phyloP scores from a whole-genome alignment of 2,888 invertebrate genomes.

The Chrysolina americana region DNA sequence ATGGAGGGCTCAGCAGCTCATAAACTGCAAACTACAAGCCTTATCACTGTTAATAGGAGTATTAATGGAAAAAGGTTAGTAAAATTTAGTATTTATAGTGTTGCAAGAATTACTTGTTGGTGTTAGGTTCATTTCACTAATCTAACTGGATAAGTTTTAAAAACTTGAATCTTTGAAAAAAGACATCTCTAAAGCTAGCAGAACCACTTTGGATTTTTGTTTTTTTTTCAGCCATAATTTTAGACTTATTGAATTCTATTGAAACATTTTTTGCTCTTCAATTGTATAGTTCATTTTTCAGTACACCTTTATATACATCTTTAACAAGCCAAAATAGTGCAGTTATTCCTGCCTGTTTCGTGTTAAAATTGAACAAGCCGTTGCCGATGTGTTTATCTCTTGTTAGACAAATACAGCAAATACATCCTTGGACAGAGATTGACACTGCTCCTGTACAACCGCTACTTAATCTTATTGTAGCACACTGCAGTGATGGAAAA shows the following conservation, averaged over 20 bases:
- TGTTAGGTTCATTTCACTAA: too few relatives aligned
- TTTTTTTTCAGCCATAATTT: too few relatives aligned
- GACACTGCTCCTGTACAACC: conserved; percentile 71
- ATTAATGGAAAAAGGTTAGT: conserved; percentile 82
- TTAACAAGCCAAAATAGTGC: conserved; percentile 89
- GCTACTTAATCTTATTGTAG: conserved; percentile 84
- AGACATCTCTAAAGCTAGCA: too few relatives aligned
- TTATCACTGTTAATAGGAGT: conserved; percentile 80
- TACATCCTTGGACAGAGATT: conserved; percentile 74
- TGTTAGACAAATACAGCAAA: conserved; percentile 77
- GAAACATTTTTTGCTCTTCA: too few relatives aligned
- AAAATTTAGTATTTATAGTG: not conserved
- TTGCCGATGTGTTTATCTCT: conserved; percentile 88
- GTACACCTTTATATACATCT: conserved; percentile 85
- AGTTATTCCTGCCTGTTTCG: conserved; percentile 92
- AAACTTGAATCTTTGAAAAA: too few relatives aligned
- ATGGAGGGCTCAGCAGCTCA: conserved; percentile 90
- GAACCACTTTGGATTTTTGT: too few relatives aligned
- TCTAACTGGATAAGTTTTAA: too few relatives aligned
- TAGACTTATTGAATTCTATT: too few relatives aligned
- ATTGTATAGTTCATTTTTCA: conserved; percentile 62
- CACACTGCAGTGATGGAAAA: conserved; percentile 82
- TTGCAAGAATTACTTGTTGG: too few relatives aligned
- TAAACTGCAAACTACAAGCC: conserved; percentile 83
- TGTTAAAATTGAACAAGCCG: conserved; percentile 83